These are phyloP conservation scores for Eolophus roseicapilla DNA, from an alignment of 2,113 vertebrate species.

Conservation along the genomic window DNA sequence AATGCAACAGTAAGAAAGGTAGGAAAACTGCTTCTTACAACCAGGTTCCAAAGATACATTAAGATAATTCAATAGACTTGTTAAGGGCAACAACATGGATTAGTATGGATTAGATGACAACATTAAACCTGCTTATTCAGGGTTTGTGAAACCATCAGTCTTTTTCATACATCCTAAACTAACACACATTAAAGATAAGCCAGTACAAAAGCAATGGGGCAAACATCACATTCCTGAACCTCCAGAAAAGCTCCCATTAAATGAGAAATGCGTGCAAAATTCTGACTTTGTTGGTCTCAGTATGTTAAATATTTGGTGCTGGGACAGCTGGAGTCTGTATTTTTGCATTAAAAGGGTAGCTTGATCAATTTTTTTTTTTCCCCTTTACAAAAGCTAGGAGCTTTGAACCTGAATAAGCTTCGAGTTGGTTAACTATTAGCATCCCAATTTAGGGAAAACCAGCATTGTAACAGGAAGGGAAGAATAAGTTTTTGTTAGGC, in stretches of 20 bases:
- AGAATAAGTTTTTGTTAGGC: not conserved
- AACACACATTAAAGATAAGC: not conserved
- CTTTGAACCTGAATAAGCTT: not conserved
- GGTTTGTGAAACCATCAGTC: not conserved
- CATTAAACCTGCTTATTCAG: not conserved
- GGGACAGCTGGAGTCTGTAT: not conserved
- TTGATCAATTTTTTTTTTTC: not conserved
- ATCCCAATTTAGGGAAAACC: not conserved
- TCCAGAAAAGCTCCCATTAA: not conserved
- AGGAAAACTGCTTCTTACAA: not conserved
- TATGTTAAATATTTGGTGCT: not conserved
- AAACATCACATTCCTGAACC: not conserved
- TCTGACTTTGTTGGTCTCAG: not conserved
- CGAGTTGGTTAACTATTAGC: not conserved
- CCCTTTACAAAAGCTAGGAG: not conserved
- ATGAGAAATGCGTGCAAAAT: fast-evolving
- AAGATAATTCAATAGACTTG: not conserved
- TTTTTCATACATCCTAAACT: not conserved
- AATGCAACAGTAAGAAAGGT: not conserved
- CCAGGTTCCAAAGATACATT: not conserved
- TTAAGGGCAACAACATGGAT: not conserved
- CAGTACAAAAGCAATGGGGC: not conserved
- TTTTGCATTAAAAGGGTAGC: not conserved
- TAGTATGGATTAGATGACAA: not conserved
- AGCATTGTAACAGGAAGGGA: not conserved